Conservation (phyloP, 2,113 vertebrate species). For the Pontoporia blainvillei region DNA sequence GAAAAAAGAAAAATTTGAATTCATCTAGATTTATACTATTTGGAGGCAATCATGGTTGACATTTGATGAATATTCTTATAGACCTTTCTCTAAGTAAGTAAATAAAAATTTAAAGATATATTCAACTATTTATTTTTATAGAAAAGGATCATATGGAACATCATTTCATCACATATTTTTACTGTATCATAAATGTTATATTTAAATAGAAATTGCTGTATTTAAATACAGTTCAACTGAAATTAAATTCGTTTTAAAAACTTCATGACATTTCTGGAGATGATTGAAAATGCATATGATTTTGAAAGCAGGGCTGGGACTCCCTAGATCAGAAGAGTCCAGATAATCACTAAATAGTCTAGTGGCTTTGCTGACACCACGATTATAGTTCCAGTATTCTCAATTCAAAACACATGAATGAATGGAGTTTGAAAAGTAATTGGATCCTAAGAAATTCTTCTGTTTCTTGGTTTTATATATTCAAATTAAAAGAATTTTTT, state of each 20-base stretch:
- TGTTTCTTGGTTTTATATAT: not conserved
- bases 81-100: not conserved
- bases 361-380: not conserved
- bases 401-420: conserved; percentile 34
- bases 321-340: not conserved
- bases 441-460: not conserved
- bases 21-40: not conserved
- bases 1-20: not conserved
- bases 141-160: not conserved
- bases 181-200: not conserved
- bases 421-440: not conserved
- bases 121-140: not conserved
- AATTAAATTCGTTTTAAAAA: not conserved
- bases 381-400: not conserved
- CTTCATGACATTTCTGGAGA: not conserved
- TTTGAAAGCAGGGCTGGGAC: not conserved
- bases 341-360: not conserved
- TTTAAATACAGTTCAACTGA: conserved; percentile 15
- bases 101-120: not conserved
- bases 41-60: not conserved
- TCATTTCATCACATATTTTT: conserved; percentile 1
- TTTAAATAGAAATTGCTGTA: not conserved
- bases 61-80: not conserved
- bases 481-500: not conserved
- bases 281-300: not conserved